Evolutionary conservation across 1,140 invertebrate genomes (phyloP).

Genomic region (Diabrotica undecimpunctata): DNA sequence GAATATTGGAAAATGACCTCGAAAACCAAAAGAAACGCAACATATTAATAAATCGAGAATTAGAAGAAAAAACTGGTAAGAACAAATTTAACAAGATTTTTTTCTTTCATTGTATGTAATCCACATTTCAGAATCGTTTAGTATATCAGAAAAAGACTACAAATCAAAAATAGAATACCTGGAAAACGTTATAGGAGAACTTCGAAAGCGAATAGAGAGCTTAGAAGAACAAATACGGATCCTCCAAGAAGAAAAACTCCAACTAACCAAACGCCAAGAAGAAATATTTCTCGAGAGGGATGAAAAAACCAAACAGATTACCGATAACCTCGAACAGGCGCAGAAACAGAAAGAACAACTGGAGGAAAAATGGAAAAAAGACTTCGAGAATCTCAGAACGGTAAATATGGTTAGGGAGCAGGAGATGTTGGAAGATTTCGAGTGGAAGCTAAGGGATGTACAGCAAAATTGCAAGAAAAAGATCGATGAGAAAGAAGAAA

Average conservation of each 20-base stretch:
- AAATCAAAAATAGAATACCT: slow-evolving; percentile 47
- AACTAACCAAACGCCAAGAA: slow-evolving; percentile 45
- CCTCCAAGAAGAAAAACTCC: slow-evolving; percentile 49
- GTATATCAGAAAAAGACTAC: slow-evolving; percentile 38
- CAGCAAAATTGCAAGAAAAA: slow-evolving; percentile 60
- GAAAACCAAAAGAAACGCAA: slow-evolving; percentile 51
- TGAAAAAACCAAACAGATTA: slow-evolving; percentile 51
- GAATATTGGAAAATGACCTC: slow-evolving; percentile 55
- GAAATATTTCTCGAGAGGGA: slow-evolving; percentile 48
- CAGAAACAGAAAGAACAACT: slow-evolving; percentile 56
- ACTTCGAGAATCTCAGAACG: slow-evolving; percentile 59
- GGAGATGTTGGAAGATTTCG: slow-evolving; percentile 63
- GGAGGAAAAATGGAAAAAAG: slow-evolving; percentile 58
- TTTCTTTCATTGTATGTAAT: neutral
- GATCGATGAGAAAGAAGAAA: slow-evolving; percentile 55
- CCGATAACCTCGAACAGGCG: slow-evolving; percentile 58
- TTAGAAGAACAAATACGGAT: slow-evolving; percentile 50
- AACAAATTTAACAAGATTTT: neutral
- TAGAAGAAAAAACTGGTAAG: slow-evolving; percentile 51
- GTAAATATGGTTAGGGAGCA: slow-evolving; percentile 58
- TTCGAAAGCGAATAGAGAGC: slow-evolving; percentile 51
- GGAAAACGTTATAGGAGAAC: slow-evolving; percentile 50
- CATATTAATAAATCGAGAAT: slow-evolving; percentile 50
- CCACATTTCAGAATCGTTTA: slow-evolving; percentile 27
- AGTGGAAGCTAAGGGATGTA: slow-evolving; percentile 66